phyloP scores from a whole-genome alignment of 1,140 invertebrate genomes.

The Lordiphosa collinella region DNA sequence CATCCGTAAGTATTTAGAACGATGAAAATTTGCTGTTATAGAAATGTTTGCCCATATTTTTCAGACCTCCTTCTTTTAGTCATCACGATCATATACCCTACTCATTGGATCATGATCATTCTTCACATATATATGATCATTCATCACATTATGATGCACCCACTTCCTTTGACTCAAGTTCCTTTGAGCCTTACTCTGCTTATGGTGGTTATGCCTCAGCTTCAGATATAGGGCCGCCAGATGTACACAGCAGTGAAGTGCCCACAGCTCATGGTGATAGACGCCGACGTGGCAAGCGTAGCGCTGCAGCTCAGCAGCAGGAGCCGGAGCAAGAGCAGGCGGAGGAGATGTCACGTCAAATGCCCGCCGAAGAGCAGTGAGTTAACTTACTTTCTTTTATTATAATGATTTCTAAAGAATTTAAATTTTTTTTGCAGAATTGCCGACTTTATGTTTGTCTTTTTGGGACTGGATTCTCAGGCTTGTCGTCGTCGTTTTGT shows the following conservation, averaged over 20 bases:
- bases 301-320: conserved; percentile 12
- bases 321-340: conserved; percentile 33
- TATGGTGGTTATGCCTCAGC: conserved; percentile 53
- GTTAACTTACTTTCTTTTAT: neutral
- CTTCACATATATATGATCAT: conserved; percentile 21
- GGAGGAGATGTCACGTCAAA: conserved; percentile 53
- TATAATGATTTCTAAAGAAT: neutral
- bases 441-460: conserved; percentile 71
- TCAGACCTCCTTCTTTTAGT: conserved; percentile 46
- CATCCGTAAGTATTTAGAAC: conserved; percentile 45
- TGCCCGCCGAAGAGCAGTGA: conserved; percentile 68
- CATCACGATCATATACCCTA: conserved; percentile 74
- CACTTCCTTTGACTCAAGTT: conserved; percentile 42
- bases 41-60: no score
- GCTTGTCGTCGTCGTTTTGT: conserved; percentile 75
- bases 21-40: no score
- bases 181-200: conserved; percentile 70
- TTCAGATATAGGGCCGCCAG: conserved; percentile 46
- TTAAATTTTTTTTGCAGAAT: conserved; percentile 32
- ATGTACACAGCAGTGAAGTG: conserved; percentile 28
- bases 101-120: conserved; percentile 48
- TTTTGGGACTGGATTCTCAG: conserved; percentile 66
- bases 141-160: conserved; percentile 29
- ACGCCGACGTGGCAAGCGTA: conserved; percentile 45
- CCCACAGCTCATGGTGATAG: conserved; percentile 31